phyloP scores from a whole-genome alignment of 2,888 invertebrate species.

The Habroteleia sp. region DNA sequence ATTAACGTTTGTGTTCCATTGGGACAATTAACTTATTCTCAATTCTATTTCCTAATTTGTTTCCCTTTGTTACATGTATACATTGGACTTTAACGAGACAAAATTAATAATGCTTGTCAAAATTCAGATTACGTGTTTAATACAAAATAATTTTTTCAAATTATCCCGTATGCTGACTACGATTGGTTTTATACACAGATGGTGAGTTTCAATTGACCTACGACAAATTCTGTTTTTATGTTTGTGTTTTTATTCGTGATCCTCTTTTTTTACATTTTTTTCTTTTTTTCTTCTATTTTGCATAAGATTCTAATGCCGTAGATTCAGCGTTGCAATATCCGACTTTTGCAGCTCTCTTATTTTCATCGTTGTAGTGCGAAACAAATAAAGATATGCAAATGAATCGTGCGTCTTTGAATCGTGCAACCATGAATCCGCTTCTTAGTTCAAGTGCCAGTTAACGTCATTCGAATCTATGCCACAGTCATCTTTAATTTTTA shows the following conservation, averaged over 20 bases:
- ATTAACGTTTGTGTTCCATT: no score
- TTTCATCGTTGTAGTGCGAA: no score
- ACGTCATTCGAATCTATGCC: no score
- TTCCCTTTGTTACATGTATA: slow-evolving; percentile 63
- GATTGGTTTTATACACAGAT: slow-evolving; percentile 77
- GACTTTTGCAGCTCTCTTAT: no score
- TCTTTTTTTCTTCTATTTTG: not conserved
- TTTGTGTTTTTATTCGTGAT: slow-evolving; percentile 65
- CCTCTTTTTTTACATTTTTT: slow-evolving; percentile 6
- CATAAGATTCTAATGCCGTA: not conserved
- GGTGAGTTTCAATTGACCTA: slow-evolving; percentile 77
- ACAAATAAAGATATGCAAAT: no score
- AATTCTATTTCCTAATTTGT: slow-evolving; percentile 38
- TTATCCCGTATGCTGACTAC: slow-evolving; percentile 78
- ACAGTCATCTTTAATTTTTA: no score
- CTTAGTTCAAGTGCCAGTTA: no score
- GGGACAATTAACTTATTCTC: slow-evolving; percentile 12
- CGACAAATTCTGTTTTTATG: slow-evolving; percentile 70
- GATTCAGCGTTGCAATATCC: no score
- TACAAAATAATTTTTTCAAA: slow-evolving; percentile 75
- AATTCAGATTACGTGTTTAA: slow-evolving; percentile 69
- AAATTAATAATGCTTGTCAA: slow-evolving; percentile 48
- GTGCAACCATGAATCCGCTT: no score
- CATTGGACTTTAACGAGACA: slow-evolving; percentile 48
- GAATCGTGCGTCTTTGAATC: no score